Conservation (phyloP, 2,113 vertebrate genomes). For the Menura novaehollandiae region DNA sequence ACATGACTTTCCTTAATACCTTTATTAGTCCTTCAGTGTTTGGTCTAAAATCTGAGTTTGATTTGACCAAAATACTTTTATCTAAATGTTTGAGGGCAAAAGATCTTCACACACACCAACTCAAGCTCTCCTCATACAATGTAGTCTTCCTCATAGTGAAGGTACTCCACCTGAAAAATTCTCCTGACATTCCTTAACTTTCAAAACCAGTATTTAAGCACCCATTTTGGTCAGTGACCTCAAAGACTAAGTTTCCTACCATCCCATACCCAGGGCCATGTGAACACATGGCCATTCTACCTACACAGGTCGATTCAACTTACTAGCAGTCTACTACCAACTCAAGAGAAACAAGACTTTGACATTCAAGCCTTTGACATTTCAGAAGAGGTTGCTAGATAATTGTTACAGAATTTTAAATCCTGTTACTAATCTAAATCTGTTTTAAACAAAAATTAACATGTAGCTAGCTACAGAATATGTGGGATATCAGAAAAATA, state of each 20-base stretch:
- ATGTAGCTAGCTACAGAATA: neutral
- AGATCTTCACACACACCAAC: neutral
- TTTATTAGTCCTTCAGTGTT: neutral
- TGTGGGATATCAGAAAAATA: neutral
- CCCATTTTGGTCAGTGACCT: neutral
- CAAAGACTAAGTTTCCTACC: neutral
- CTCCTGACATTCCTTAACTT: neutral
- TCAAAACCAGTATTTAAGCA: neutral
- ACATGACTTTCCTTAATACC: neutral
- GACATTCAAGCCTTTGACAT: neutral
- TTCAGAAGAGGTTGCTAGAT: neutral
- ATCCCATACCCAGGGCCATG: neutral
- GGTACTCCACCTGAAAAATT: neutral
- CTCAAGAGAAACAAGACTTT: neutral
- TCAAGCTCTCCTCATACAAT: neutral
- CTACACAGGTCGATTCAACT: neutral
- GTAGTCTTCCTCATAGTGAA: neutral
- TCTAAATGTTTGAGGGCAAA: neutral
- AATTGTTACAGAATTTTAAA: neutral
- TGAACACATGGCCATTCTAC: neutral
- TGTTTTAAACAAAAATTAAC: neutral
- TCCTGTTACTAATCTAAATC: neutral
- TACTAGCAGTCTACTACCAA: neutral
- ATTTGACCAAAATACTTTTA: neutral
- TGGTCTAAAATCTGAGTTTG: neutral